Percentiles rank a stretch among this genome's conserved stretches.
These are phyloP conservation scores for Lagodon rhomboides DNA, from an alignment of 2,797 vertebrate species.

Conservation along the genomic window DNA sequence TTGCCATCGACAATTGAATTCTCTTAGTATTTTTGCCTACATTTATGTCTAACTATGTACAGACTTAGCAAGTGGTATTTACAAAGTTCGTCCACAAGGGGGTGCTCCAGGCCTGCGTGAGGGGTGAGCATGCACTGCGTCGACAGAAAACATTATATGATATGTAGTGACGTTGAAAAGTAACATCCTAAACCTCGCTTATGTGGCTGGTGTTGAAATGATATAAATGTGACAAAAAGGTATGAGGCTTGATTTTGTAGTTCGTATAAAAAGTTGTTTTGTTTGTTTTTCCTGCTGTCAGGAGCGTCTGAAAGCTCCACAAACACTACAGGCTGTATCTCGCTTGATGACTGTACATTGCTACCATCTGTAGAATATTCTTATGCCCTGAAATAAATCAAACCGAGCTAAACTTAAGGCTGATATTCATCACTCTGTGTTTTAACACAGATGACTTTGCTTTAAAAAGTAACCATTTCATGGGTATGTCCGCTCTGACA, in stretches of 20 bases:
- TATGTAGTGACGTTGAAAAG: constrained; percentile 74
- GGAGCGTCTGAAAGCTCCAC: constrained; percentile 48
- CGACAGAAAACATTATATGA: constrained; percentile 68
- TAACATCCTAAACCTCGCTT: constrained; percentile 77
- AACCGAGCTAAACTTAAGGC: constrained; percentile 34
- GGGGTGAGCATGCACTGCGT: constrained; percentile 65
- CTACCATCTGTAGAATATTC: constrained; percentile 51
- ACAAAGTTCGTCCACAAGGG: constrained; percentile 86
- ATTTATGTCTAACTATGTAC: constrained; percentile 83
- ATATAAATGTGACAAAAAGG: constrained; percentile 59
- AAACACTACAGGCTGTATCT: constrained; percentile 27
- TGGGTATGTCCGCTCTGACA: constrained; percentile 13
- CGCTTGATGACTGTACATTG: constrained; percentile 40
- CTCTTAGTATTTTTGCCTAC: constrained; percentile 80
- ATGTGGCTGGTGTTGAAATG: constrained; percentile 78
- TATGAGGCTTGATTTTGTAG: constrained; percentile 56
- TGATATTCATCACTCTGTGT: constrained; percentile 24
- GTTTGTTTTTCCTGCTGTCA: constrained; percentile 9
- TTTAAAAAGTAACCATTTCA: constrained; percentile 31
- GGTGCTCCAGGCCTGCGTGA: constrained; percentile 74
- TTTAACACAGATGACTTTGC: constrained; percentile 20
- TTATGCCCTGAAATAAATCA: constrained; percentile 46
- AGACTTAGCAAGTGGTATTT: constrained; percentile 88
- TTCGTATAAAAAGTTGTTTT: constrained; percentile 44
- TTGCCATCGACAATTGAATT: constrained; percentile 73